Conservation (phyloP, 2,797 vertebrate species). For the Esox lucius region DNA sequence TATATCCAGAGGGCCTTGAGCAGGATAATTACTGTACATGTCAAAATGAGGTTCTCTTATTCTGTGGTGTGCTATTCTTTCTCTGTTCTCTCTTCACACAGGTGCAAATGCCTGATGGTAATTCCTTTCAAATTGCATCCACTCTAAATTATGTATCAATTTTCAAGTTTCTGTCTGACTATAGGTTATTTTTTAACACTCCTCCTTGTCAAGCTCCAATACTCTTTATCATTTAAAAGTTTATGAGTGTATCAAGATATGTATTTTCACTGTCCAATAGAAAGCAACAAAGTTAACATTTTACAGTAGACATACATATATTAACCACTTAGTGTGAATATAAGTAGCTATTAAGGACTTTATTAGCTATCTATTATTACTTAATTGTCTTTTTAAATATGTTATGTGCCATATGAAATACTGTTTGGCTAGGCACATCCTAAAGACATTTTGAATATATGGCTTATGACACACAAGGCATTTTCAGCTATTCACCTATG, state of each 20-base stretch:
- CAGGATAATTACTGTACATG: background rate
- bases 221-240: background rate
- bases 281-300: background rate
- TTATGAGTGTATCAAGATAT: background rate
- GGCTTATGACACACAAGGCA: too few species aligned
- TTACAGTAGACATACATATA: too few species aligned
- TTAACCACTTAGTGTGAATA: too few species aligned
- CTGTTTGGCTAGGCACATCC: too few species aligned
- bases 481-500: too few species aligned
- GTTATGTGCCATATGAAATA: too few species aligned
- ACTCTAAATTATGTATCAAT: slow-evolving; percentile 16
- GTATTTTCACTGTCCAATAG: background rate
- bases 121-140: slow-evolving; percentile 6
- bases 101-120: background rate
- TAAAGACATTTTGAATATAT: too few species aligned
- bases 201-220: background rate
- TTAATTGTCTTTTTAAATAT: too few species aligned
- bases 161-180: background rate
- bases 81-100: background rate
- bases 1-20: background rate
- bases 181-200: background rate
- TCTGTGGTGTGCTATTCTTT: background rate
- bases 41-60: background rate
- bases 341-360: too few species aligned
- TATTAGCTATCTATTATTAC: too few species aligned